Evolutionary conservation across 2,888 invertebrate species (phyloP).

Genomic region (Keiferia lycopersicella): DNA sequence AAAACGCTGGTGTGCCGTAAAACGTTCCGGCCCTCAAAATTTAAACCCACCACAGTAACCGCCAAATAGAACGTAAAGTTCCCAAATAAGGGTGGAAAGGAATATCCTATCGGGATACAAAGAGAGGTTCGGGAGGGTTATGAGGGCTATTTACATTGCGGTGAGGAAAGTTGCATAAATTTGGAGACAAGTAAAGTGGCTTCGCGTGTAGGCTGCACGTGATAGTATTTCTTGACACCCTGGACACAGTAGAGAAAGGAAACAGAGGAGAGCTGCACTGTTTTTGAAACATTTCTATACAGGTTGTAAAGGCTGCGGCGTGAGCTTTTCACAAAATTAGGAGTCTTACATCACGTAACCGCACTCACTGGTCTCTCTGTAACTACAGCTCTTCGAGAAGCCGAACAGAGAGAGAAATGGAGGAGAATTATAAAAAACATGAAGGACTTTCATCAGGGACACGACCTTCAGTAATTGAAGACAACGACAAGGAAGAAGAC

Average conservation of each 20-base stretch:
- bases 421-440: too few relatives aligned
- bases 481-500: too few relatives aligned
- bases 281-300: too few relatives aligned
- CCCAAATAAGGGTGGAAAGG: slow-evolving; percentile 19
- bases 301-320: too few relatives aligned
- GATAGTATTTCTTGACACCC: slow-evolving; percentile 58
- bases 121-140: slow-evolving; percentile 26
- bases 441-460: too few relatives aligned
- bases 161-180: slow-evolving; percentile 63
- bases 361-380: too few relatives aligned
- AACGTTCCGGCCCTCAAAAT: neutral
- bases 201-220: slow-evolving; percentile 65
- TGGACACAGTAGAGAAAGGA: neutral
- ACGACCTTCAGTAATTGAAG: too few relatives aligned
- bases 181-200: slow-evolving; percentile 66
- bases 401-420: too few relatives aligned
- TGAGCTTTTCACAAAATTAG: too few relatives aligned
- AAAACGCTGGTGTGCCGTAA: neutral
- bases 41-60: neutral
- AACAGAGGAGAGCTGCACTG: too few relatives aligned
- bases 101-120: slow-evolving; percentile 27
- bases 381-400: too few relatives aligned
- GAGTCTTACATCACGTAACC: too few relatives aligned
- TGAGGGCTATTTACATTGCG: slow-evolving; percentile 30
- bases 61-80: slow-evolving; percentile 17